Evolutionary conservation across 2,888 invertebrate species (phyloP).

Genomic region (Rugalucina vietnamica): DNA sequence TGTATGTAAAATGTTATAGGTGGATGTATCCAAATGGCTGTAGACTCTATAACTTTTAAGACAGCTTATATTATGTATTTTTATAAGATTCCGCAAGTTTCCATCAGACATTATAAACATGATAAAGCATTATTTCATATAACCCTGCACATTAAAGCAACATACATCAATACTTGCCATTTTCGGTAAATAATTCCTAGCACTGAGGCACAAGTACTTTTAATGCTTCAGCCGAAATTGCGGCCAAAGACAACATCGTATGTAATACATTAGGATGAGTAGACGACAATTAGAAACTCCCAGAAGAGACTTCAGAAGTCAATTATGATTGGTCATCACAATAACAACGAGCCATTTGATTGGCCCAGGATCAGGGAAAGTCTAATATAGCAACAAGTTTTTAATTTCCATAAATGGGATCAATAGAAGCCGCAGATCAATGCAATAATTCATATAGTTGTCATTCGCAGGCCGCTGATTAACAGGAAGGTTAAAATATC

Average conservation of each 20-base stretch:
- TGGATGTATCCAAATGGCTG: too few species aligned
- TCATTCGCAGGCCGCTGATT: too few species aligned
- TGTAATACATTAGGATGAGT: not conserved
- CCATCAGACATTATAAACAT: too few species aligned
- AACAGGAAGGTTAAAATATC: too few species aligned
- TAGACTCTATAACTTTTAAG: too few species aligned
- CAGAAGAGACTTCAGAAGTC: not conserved
- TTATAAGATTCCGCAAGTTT: too few species aligned
- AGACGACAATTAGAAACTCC: constrained; percentile 5
- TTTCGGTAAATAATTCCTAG: not conserved
- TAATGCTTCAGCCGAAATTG: not conserved
- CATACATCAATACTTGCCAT: constrained; percentile 1
- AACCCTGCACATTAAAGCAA: too few species aligned
- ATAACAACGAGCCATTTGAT: constrained; percentile 40
- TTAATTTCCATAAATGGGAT: constrained; percentile 31
- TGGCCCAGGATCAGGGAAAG: constrained; percentile 63
- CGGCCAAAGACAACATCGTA: not conserved
- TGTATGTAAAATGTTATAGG: too few species aligned
- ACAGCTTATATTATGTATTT: too few species aligned
- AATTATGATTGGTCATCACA: constrained; percentile 6
- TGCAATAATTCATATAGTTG: too few species aligned
- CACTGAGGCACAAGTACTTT: not conserved
- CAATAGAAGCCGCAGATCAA: not conserved
- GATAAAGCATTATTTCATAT: too few species aligned
- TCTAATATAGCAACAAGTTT: constrained; percentile 59